These are phyloP conservation scores for Platyura marginata DNA, from an alignment of 1,140 invertebrate species.

Conservation along the genomic window DNA sequence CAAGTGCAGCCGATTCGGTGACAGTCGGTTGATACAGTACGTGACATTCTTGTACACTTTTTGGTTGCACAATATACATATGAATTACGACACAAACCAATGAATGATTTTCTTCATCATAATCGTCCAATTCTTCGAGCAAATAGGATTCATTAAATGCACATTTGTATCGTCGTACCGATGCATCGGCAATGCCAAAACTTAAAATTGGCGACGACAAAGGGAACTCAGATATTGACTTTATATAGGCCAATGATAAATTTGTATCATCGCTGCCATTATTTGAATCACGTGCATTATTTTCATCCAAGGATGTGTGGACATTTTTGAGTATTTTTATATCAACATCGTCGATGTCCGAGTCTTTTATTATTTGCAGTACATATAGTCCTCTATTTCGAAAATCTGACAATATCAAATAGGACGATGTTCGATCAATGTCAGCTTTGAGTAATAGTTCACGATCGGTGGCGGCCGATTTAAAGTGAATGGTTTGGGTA, in stretches of 20 bases:
- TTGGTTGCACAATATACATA: conserved; percentile 74
- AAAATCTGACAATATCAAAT: conserved; percentile 71
- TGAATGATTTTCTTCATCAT: conserved; percentile 22
- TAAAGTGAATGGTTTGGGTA: conserved; percentile 67
- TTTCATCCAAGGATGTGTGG: too few species aligned
- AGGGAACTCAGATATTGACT: conserved; percentile 62
- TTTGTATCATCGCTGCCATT: conserved; percentile 17
- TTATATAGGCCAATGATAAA: conserved; percentile 20
- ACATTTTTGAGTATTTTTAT: neutral
- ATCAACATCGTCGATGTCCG: neutral
- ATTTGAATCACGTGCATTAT: neutral
- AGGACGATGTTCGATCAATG: conserved; percentile 63
- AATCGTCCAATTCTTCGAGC: conserved; percentile 23
- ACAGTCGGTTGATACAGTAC: conserved; percentile 49
- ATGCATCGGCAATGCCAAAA: conserved; percentile 70
- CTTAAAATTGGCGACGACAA: conserved; percentile 67
- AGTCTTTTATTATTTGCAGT: conserved; percentile 36
- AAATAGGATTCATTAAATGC: conserved; percentile 24
- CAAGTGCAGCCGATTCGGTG: conserved; percentile 10
- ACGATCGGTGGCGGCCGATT: conserved; percentile 21
- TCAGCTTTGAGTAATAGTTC: conserved; percentile 43
- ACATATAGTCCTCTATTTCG: conserved; percentile 59
- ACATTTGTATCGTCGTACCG: conserved; percentile 25
- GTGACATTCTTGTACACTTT: conserved; percentile 69
- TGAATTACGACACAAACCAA: conserved; percentile 35